Conservation (phyloP, 2,888 invertebrate genomes). For the Leptothorax acervorum region DNA sequence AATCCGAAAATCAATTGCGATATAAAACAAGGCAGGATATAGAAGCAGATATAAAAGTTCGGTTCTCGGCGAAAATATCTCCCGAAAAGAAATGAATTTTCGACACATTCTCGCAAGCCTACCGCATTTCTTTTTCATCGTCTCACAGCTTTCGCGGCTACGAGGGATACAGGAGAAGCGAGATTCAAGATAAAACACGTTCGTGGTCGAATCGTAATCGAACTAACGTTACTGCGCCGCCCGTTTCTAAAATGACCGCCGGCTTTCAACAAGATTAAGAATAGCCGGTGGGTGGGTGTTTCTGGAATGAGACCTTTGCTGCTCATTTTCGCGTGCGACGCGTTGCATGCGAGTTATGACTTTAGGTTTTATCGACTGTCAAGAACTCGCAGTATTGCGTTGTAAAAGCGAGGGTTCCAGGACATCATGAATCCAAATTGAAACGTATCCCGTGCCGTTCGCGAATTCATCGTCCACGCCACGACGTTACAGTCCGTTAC, state of each 20-base stretch:
- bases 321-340: conserved; percentile 75
- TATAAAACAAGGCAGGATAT: background rate
- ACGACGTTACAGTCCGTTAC: conserved; percentile 30
- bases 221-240: conserved; percentile 73
- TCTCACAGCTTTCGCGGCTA: conserved; percentile 32
- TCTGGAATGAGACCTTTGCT: conserved; percentile 63
- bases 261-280: conserved; percentile 83
- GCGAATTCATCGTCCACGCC: conserved; percentile 64
- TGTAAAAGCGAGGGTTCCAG: conserved; percentile 59
- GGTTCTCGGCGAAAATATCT: background rate
- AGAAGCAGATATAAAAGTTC: conserved; percentile 1
- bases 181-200: conserved; percentile 54
- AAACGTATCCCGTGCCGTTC: conserved; percentile 61
- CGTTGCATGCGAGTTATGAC: conserved; percentile 73
- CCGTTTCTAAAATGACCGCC: conserved; percentile 77
- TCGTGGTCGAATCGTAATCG: conserved; percentile 68
- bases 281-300: conserved; percentile 60
- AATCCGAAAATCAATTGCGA: background rate
- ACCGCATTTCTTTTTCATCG: conserved; percentile 42
- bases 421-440: conserved; percentile 70
- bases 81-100: background rate
- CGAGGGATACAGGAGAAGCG: background rate
- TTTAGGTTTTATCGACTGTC: conserved; percentile 64
- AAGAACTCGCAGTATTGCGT: conserved; percentile 65
- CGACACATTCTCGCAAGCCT: background rate